These are phyloP conservation scores for Phaethon lepturus DNA, from an alignment of 2,113 vertebrate species.

Conservation along the genomic window DNA sequence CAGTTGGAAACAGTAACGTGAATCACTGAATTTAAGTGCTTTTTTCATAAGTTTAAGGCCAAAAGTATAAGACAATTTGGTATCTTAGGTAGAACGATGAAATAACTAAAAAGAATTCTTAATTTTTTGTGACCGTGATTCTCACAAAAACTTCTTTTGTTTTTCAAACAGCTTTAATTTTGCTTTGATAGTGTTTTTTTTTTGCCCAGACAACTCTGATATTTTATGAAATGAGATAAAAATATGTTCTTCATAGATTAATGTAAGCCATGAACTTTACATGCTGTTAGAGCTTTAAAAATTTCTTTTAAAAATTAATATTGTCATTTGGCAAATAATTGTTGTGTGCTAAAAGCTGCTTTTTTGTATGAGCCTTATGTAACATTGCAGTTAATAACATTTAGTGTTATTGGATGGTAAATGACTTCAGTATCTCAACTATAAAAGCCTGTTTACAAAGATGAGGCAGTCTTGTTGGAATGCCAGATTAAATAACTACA, in stretches of 20 bases:
- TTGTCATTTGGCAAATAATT: background rate
- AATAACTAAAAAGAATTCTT: background rate
- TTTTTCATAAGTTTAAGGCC: background rate
- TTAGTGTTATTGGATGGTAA: background rate
- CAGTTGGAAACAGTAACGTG: background rate
- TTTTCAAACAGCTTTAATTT: background rate
- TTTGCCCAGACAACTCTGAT: background rate
- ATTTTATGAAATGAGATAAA: background rate
- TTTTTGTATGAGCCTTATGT: background rate
- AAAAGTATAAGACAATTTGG: background rate
- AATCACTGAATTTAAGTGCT: background rate
- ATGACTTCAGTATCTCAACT: constrained; percentile 35
- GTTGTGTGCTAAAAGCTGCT: background rate
- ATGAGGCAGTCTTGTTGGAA: background rate
- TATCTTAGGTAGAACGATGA: background rate
- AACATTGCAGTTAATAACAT: constrained; percentile 26
- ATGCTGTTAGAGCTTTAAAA: background rate
- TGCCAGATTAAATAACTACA: constrained; percentile 43
- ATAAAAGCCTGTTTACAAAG: constrained; percentile 42
- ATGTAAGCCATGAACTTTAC: background rate
- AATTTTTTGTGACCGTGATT: background rate
- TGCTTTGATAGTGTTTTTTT: background rate
- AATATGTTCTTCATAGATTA: background rate
- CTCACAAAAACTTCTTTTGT: background rate
- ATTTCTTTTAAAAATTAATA: background rate